A percentile compares a stretch with the other conserved stretches of the same genome.
phyloP scores from a whole-genome alignment of 2,113 vertebrate species.

The Periophthalmodon schlosseri region DNA sequence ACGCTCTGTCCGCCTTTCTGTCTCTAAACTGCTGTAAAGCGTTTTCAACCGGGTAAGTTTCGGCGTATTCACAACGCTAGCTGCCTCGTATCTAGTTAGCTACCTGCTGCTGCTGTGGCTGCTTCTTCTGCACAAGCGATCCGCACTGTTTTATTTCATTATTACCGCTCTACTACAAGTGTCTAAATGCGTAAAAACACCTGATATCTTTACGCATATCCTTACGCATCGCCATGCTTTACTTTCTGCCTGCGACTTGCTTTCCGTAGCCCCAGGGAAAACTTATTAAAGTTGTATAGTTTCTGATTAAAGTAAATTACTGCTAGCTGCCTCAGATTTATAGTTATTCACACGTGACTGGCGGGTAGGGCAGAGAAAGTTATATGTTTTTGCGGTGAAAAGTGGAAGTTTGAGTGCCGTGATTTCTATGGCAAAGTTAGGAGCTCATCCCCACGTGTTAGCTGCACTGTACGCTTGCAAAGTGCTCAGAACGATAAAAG shows the following conservation, averaged over 20 bases:
- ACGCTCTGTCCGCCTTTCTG: slow-evolving; percentile 57
- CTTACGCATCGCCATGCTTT: neutral
- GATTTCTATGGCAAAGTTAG: slow-evolving; percentile 67
- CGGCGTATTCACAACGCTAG: slow-evolving; percentile 35
- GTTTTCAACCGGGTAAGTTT: slow-evolving; percentile 72
- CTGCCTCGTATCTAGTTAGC: slow-evolving; percentile 44
- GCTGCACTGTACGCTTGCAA: slow-evolving; percentile 37
- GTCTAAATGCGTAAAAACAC: neutral
- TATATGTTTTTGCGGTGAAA: slow-evolving; percentile 7
- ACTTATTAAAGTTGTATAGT: neutral
- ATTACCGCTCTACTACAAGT: slow-evolving; percentile 1
- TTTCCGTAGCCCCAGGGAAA: neutral
- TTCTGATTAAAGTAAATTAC: neutral
- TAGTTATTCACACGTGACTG: slow-evolving; percentile 10
- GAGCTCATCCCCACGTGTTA: slow-evolving; percentile 68
- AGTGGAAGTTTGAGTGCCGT: slow-evolving; percentile 58
- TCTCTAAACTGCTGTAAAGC: slow-evolving; percentile 45
- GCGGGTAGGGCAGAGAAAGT: slow-evolving; percentile 5
- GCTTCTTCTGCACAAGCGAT: neutral
- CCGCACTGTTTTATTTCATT: neutral
- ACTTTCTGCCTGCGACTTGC: neutral
- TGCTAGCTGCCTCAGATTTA: neutral
- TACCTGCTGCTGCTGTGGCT: slow-evolving; percentile 31
- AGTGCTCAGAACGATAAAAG: slow-evolving; percentile 1
- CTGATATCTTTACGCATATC: neutral